phyloP scores from a whole-genome alignment of 1,140 invertebrate species.

The Chrysopa pallens region DNA sequence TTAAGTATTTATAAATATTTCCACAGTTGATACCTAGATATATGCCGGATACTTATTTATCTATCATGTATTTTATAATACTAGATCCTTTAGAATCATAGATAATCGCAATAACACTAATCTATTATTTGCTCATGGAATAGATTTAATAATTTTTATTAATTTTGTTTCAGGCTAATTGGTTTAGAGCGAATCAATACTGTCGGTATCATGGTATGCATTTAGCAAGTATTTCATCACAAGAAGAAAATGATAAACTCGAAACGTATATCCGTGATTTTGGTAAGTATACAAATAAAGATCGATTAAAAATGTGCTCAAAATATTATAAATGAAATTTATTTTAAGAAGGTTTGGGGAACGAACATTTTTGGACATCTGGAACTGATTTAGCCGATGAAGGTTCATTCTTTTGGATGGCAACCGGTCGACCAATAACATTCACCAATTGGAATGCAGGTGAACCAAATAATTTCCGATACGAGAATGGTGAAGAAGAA shows the following conservation, averaged over 20 bases:
- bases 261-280: conserved; percentile 69
- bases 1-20: too few relatives aligned
- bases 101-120: too few relatives aligned
- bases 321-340: not conserved
- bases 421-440: conserved; percentile 68
- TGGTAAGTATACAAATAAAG: conserved; percentile 27
- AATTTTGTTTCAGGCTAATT: conserved; percentile 56
- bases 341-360: conserved; percentile 43
- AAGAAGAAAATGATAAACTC: conserved; percentile 73
- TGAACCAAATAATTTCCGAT: conserved; percentile 79
- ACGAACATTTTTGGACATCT: conserved; percentile 85
- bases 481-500: conserved; percentile 83
- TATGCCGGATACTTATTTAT: too few relatives aligned
- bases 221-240: conserved; percentile 68
- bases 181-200: conserved; percentile 80
- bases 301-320: not conserved
- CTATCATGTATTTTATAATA: too few relatives aligned
- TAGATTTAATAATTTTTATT: not conserved
- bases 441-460: conserved; percentile 87
- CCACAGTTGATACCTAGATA: too few relatives aligned
- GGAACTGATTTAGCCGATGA: conserved; percentile 81
- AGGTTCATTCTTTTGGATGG: conserved; percentile 83
- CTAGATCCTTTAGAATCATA: too few relatives aligned
- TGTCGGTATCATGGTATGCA: conserved; percentile 85
- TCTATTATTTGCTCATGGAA: too few relatives aligned